A percentile compares a stretch with the other conserved stretches of the same genome.
phyloP scores from a whole-genome alignment of 2,797 vertebrate species.

The Platyrinchus mystaceus region DNA sequence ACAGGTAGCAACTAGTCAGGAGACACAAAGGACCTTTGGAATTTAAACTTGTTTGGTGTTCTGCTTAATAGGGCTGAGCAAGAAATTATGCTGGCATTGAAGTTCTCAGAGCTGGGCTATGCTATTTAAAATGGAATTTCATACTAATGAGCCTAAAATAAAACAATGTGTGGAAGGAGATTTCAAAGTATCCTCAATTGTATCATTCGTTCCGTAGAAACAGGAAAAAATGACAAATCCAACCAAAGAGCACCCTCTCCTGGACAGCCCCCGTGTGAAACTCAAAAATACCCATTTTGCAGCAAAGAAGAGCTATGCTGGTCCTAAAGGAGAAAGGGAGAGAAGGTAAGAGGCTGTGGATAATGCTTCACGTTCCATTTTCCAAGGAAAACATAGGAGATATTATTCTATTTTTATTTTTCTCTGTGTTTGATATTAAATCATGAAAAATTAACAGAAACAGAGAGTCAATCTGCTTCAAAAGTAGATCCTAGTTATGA shows the following conservation, averaged over 20 bases:
- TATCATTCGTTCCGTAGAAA: neutral
- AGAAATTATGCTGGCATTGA: slow-evolving; percentile 56
- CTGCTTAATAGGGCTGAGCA: slow-evolving; percentile 33
- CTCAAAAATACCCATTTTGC: neutral
- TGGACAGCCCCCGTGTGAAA: neutral
- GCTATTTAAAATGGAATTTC: slow-evolving; percentile 74
- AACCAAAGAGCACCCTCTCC: slow-evolving; percentile 73
- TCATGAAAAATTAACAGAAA: neutral
- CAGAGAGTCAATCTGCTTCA: neutral
- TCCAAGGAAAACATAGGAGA: neutral
- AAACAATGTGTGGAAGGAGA: slow-evolving; percentile 68
- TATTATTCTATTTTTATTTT: neutral
- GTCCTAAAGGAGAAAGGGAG: neutral
- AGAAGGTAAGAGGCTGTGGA: neutral
- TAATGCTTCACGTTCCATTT: fast-evolving
- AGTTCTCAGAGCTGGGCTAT: slow-evolving; percentile 65
- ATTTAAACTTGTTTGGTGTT: slow-evolving; percentile 65
- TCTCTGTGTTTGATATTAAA: neutral
- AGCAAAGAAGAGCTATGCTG: neutral
- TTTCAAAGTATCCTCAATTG: slow-evolving; percentile 64
- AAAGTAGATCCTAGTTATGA: neutral
- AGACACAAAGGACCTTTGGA: slow-evolving; percentile 53
- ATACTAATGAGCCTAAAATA: slow-evolving; percentile 74
- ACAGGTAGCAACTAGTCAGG: slow-evolving; percentile 47
- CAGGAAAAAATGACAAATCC: slow-evolving; percentile 17